A percentile compares a stretch with the other conserved stretches of the same genome.
These are phyloP conservation scores for Cacoxenus indagator DNA, from an alignment of 2,888 invertebrate species.

Conservation along the genomic window DNA sequence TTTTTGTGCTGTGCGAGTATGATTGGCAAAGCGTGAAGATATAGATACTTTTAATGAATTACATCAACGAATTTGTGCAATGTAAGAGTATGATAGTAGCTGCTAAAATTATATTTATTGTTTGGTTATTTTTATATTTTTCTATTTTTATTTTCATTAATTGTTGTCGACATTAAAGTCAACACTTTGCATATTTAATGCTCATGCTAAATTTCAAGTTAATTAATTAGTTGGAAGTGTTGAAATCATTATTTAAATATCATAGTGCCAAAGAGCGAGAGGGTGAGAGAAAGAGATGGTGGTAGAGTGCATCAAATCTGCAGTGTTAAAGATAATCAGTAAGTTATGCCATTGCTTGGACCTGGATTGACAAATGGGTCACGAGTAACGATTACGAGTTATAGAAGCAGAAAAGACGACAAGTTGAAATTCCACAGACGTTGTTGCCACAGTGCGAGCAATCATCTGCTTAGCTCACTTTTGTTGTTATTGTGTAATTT, in stretches of 20 bases:
- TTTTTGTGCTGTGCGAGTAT: too few species aligned
- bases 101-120: not conserved
- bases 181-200: not conserved
- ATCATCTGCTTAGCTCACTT: constrained; percentile 17
- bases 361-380: constrained; percentile 15
- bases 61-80: not conserved
- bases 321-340: not conserved
- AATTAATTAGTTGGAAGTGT: not conserved
- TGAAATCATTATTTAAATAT: not conserved
- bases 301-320: too few species aligned
- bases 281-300: too few species aligned
- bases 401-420: not conserved
- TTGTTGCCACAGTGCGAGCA: not conserved
- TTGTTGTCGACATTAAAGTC: not conserved
- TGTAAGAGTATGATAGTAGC: not conserved
- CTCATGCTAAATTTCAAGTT: too few species aligned
- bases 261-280: too few species aligned
- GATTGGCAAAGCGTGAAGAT: too few species aligned
- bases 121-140: not conserved
- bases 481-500: constrained; percentile 18
- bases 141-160: not conserved
- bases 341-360: not conserved
- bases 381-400: constrained; percentile 4
- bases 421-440: constrained; percentile 9
- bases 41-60: too few species aligned